Base-by-base conservation (phyloP, 2,113 vertebrate genomes). In the Chelonoidis abingdonii region DNA sequence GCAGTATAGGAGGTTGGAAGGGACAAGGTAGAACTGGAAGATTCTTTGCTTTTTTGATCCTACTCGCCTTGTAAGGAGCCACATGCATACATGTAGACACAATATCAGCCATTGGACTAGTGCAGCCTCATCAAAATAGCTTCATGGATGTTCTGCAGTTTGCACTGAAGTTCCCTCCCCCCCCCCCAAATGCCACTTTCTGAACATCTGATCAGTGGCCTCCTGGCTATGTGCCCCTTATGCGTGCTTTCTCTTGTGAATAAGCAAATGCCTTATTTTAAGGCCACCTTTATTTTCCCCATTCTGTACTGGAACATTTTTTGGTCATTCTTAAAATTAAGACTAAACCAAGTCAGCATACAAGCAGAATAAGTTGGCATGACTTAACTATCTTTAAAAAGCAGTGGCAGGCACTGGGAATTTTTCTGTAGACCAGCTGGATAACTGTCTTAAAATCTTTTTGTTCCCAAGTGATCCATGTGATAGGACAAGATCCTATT, bases 61-160 rank as follows among this genome's bases (percentile, higher is more conserved):
- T 47, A 4, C 25, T 57, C n/a, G 22, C 65, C 9, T 10, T 72
- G 65, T 72, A 10, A 38, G 17, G 35, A 9, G 62, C n/a, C 8
- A 38, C 25, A 5, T 38, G 10, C 29, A 0, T 0, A 24, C 38
- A 50, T 75, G 27, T 0, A 7, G 35, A 35, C 25, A 53, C 0
- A 0, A 56, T n/a, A 13, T 9, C 89, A 62, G 31, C 54, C 47
- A 3, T 22, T 85, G 86, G 81, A 86, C 22, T 47, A 81, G 59
- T 47, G 41, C 24, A 29, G n/a, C 8, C n/a, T 27, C 25, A 44
- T 47, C 75, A 25, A 44, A 44, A 27, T 78, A 25, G 41, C 44
- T 47, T 47, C 41, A 47, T 24, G 22, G 41, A 24, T 16, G 25
- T 13, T 27, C 75, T 78, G 22, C 7, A 47, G 11, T 78, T 72